Evolutionary conservation across 1,140 invertebrate genomes (phyloP).

Genomic region (Dendrolimus punctatus): DNA sequence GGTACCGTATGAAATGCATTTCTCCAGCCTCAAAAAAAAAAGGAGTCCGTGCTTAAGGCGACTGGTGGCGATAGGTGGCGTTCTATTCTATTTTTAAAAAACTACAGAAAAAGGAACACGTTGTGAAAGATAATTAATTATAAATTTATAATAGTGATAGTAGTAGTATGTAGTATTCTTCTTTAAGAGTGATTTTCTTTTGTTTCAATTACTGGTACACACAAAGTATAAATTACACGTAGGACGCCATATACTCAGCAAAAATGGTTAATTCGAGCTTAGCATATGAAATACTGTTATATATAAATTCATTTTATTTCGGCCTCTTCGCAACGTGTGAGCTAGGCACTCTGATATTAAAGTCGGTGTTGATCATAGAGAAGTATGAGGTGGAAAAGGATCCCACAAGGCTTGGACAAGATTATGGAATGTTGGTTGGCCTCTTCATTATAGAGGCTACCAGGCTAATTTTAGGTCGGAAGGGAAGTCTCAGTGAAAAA

Average conservation of each 20-base stretch:
- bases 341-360: conserved; percentile 82
- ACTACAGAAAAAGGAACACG: too few species aligned
- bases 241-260: not conserved
- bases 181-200: too few species aligned
- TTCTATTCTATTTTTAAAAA: too few species aligned
- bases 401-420: conserved; percentile 80
- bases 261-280: conserved; percentile 80
- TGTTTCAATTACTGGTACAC: conserved; percentile 1
- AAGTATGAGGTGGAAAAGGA: conserved; percentile 78
- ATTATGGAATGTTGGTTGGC: conserved; percentile 83
- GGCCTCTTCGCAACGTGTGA: conserved; percentile 87
- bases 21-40: too few species aligned
- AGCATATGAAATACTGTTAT: conserved; percentile 85
- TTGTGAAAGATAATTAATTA: too few species aligned
- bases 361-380: conserved; percentile 74
- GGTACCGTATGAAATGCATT: too few species aligned
- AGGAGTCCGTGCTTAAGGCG: too few species aligned
- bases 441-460: conserved; percentile 85
- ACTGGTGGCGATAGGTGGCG: too few species aligned
- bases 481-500: conserved; percentile 89
- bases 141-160: too few species aligned
- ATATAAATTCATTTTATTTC: conserved; percentile 90
- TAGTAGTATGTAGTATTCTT: too few species aligned
- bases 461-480: conserved; percentile 85
- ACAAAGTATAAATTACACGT: not conserved